phyloP scores from a whole-genome alignment of 2,113 vertebrate genomes.

The Clarias magur region DNA sequence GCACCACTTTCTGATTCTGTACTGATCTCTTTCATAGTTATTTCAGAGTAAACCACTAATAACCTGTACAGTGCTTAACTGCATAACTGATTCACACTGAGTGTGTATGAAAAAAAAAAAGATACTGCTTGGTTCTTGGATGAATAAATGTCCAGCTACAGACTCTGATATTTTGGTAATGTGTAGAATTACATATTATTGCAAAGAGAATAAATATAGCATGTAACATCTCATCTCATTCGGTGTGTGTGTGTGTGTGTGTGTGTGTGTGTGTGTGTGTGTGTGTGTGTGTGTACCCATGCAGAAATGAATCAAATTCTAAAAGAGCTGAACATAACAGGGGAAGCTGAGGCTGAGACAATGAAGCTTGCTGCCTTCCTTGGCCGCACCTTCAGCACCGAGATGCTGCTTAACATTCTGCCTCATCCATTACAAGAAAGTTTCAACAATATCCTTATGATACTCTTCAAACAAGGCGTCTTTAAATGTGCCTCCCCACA shows the following conservation, averaged over 20 bases:
- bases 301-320: not conserved
- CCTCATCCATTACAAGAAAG: not conserved
- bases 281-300: not conserved
- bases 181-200: too few species aligned
- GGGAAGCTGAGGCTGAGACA: not conserved
- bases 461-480: not conserved
- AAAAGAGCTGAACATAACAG: not conserved
- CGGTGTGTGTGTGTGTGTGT: too few species aligned
- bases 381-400: not conserved
- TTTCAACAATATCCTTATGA: not conserved
- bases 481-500: not conserved
- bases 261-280: not conserved
- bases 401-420: not conserved
- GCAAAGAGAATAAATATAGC: not conserved
- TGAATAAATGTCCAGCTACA: too few species aligned
- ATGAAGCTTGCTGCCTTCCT: not conserved
- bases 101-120: too few species aligned
- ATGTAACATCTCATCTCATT: not conserved
- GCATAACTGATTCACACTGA: too few species aligned
- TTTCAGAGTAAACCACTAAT: too few species aligned
- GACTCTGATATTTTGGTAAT: too few species aligned
- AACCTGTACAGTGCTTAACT: too few species aligned
- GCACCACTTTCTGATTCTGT: too few species aligned
- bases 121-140: too few species aligned
- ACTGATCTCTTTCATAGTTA: too few species aligned